These are phyloP conservation scores for Steromphala cineraria DNA, from an alignment of 2,888 invertebrate species.

Conservation along the genomic window DNA sequence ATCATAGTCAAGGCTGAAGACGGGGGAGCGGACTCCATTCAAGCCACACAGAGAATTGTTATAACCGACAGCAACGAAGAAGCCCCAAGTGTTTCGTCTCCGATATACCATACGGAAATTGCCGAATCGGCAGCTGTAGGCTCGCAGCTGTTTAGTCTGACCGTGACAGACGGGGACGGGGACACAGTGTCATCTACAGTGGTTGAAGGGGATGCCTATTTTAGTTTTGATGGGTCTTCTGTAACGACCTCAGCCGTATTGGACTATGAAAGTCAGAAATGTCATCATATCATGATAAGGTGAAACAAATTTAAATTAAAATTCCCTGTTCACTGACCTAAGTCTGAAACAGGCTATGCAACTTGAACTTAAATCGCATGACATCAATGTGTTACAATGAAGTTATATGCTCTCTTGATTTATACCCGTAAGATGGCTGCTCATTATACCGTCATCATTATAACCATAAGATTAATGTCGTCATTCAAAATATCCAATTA, in stretches of 20 bases:
- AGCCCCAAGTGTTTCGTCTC: neutral
- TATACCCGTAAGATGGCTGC: too few species aligned
- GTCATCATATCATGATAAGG: neutral
- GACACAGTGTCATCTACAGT: neutral
- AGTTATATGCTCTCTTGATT: too few species aligned
- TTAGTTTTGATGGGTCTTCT: neutral
- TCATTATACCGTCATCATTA: too few species aligned
- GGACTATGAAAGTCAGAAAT: neutral
- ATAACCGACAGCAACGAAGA: constrained; percentile 8
- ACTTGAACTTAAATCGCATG: too few species aligned
- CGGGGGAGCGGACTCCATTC: neutral
- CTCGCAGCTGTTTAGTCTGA: neutral
- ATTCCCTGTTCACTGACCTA: too few species aligned
- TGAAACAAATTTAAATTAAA: neutral
- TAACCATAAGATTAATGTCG: too few species aligned
- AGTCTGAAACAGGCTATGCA: too few species aligned
- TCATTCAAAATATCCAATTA: too few species aligned
- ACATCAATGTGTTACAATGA: too few species aligned
- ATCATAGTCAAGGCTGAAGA: neutral
- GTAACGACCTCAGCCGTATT: neutral
- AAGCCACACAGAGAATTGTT: neutral
- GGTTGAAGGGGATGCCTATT: neutral
- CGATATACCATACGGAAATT: neutral
- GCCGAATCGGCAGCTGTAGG: neutral
- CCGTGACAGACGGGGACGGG: neutral